A percentile compares a stretch with the other conserved stretches of the same genome.
phyloP scores from a whole-genome alignment of 2,113 vertebrate species.

The Peromyscus maniculatus region DNA sequence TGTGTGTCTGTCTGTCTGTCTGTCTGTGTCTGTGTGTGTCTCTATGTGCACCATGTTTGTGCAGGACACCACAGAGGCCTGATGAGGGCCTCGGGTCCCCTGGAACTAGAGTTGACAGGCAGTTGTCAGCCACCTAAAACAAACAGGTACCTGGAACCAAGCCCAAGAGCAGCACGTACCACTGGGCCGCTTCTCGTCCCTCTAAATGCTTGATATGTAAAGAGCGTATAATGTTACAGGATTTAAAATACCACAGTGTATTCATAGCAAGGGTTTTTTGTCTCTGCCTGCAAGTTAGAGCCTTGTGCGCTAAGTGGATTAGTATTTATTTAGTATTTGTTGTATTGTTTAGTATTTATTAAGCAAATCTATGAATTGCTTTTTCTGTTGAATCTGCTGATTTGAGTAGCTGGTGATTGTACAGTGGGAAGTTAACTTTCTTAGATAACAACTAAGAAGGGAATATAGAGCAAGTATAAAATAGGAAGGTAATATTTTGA shows the following conservation, averaged over 20 bases:
- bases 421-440: conserved; percentile 53
- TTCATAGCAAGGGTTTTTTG: not conserved
- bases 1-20: not conserved
- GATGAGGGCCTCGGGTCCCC: not conserved
- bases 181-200: not conserved
- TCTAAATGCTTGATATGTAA: not conserved
- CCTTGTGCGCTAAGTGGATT: not conserved
- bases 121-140: not conserved
- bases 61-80: not conserved
- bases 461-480: conserved; percentile 27
- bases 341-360: not conserved
- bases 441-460: conserved; percentile 26
- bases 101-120: not conserved
- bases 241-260: not conserved
- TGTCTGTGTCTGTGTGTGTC: not conserved
- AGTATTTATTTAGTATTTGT: not conserved
- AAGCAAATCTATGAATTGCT: conserved; percentile 42
- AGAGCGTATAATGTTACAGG: not conserved
- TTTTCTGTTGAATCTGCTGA: conserved; percentile 48
- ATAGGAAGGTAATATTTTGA: conserved; percentile 22
- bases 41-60: not conserved
- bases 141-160: not conserved
- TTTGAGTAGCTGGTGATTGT: conserved; percentile 51
- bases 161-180: not conserved
- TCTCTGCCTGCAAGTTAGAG: not conserved